phyloP scores from a whole-genome alignment of 2,113 vertebrate species.

The Poeciliopsis retropinna region DNA sequence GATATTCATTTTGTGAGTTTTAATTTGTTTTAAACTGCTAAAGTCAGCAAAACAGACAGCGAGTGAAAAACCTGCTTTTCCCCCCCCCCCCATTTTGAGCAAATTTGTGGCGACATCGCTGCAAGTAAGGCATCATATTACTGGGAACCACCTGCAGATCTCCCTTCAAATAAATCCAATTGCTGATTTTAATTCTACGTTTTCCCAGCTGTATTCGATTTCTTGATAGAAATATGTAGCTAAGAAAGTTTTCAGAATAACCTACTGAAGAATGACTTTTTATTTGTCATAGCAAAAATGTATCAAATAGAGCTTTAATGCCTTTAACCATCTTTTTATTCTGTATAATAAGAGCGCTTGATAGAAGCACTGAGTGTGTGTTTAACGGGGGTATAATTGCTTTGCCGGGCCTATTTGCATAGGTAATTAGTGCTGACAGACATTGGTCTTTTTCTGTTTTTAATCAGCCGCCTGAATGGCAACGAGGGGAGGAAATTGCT shows the following conservation, averaged over 20 bases:
- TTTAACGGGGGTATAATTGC: conserved; percentile 84
- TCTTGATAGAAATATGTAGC: neutral
- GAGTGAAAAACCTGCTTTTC: no score
- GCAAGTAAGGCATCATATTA: no score
- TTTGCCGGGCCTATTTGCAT: conserved; percentile 86
- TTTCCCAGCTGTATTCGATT: neutral
- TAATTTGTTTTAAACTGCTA: no score
- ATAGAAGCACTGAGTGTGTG: neutral
- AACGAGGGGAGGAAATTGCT: conserved; percentile 17
- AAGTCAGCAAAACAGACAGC: no score
- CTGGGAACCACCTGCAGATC: no score
- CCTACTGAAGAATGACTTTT: neutral
- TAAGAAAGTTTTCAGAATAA: neutral
- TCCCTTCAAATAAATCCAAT: neutral
- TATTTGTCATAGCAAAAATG: neutral
- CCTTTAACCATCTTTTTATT: neutral
- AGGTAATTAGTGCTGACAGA: conserved; percentile 51
- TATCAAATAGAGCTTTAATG: neutral
- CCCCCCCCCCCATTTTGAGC: no score
- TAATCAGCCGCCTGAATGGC: conserved; percentile 31
- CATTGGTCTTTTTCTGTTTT: conserved; percentile 28
- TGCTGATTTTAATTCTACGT: neutral
- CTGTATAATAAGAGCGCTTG: neutral
- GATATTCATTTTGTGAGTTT: no score
- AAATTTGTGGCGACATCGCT: no score